These are phyloP conservation scores for Dromius quadrimaculatus DNA, from an alignment of 2,888 invertebrate genomes.

Conservation along the genomic window DNA sequence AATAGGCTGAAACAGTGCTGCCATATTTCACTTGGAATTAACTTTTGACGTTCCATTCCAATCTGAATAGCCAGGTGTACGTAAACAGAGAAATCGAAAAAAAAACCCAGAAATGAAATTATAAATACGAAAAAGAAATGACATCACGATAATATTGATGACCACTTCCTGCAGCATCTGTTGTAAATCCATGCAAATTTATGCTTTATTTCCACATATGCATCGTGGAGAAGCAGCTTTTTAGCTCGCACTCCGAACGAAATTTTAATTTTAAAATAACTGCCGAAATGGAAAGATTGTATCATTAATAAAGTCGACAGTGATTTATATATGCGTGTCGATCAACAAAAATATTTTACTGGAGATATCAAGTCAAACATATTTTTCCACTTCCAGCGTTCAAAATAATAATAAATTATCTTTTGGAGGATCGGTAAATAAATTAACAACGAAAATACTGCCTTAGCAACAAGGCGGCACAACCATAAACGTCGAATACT, in stretches of 20 bases:
- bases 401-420: too few species aligned
- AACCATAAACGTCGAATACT: too few species aligned
- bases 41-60: neutral
- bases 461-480: too few species aligned
- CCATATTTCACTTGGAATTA: neutral
- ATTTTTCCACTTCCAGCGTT: too few species aligned
- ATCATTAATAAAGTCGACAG: constrained; percentile 36
- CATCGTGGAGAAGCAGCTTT: constrained; percentile 3
- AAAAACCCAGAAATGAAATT: too few species aligned
- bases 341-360: too few species aligned
- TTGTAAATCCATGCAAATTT: constrained; percentile 39
- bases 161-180: too few species aligned
- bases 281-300: constrained; percentile 36
- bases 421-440: too few species aligned
- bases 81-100: neutral
- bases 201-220: constrained; percentile 18
- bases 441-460: too few species aligned
- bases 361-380: neutral
- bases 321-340: constrained; percentile 39
- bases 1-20: neutral
- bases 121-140: too few species aligned
- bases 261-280: constrained; percentile 48
- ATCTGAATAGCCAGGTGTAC: too few species aligned
- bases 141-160: neutral
- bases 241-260: constrained; percentile 28